These are phyloP conservation scores for Machimus atricapillus DNA, from an alignment of 2,888 invertebrate genomes.

Conservation along the genomic window DNA sequence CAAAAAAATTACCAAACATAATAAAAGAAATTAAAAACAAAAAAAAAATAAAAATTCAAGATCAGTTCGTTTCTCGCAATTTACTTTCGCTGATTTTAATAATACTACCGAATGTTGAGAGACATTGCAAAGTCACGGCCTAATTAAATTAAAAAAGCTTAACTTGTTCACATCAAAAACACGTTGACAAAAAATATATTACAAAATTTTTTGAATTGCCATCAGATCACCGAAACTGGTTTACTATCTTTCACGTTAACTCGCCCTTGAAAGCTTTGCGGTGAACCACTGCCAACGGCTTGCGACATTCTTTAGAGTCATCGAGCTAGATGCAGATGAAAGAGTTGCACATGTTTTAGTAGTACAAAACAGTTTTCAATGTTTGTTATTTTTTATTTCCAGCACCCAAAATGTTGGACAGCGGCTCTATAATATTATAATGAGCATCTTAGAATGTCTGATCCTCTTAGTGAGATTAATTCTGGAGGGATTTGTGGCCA, in stretches of 20 bases:
- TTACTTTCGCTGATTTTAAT: not conserved
- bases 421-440: not conserved
- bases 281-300: not conserved
- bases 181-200: not conserved
- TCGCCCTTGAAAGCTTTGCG: not conserved
- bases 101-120: not conserved
- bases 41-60: not conserved
- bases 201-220: not conserved
- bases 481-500: slow-evolving; percentile 24
- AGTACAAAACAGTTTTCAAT: not conserved
- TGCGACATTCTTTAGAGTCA: not conserved
- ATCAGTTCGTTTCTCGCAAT: not conserved
- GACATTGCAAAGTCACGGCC: not conserved
- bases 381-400: not conserved
- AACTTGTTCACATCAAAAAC: not conserved
- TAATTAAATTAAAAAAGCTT: not conserved
- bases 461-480: slow-evolving; percentile 21
- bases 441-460: not conserved
- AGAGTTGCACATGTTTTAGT: not conserved
- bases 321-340: not conserved
- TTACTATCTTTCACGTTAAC: not conserved
- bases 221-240: not conserved
- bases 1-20: not conserved
- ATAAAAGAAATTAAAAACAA: not conserved
- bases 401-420: slow-evolving; percentile 8